Base-by-base conservation (phyloP, 2,797 vertebrate genomes). In the Pelochelys cantorii region DNA sequence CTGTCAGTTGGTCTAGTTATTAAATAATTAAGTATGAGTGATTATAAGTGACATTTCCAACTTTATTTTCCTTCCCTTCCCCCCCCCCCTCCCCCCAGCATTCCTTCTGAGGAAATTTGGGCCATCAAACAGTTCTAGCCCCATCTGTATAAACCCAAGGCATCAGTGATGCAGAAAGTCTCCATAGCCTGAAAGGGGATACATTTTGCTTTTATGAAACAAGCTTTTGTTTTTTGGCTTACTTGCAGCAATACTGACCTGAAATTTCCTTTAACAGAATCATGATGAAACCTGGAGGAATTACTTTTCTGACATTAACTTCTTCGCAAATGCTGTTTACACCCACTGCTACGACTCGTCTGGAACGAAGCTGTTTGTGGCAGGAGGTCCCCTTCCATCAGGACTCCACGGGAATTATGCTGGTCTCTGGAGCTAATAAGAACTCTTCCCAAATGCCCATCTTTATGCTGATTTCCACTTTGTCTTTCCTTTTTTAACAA, bases 291-390 rank as follows among this genome's bases (percentile, higher is more conserved):
- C 99, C 23, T 99, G 99, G 99, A 98, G 99, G 98, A 99, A 99
- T 98, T 99, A 99, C 97, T 99, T 99, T 98, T 99, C 99, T 8
- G 99, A 99, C 93, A 98, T 99, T 98, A 98, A 98, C 98, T 99
- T 98, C 97, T 99, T 99, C 98, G 99, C 99, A 84, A 99, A 99
- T 48, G 99, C 99, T 20, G 99, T 99, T 98, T 99, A 99, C 98
- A 99, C 99, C 15, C 99, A 99, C 98, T 99, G 99, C 98, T 99
- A 99, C 13, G 99, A 99, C 94, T 98, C 99, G 81, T 99, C 99
- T 1, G 99, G 99, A 98, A 99, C 98, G 87, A 99, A 99, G 95
- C 99, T 99, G 93, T 99, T 99, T 81, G 99, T 99, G 95, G 99
- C 99, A 81, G 99, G 99, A 55, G 99, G 99, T 42, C 99, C 99